A percentile compares a stretch with the other conserved stretches of the same genome.
These are phyloP conservation scores for Daphoenositta chrysoptera DNA, from an alignment of 2,113 vertebrate genomes.

Conservation along the genomic window DNA sequence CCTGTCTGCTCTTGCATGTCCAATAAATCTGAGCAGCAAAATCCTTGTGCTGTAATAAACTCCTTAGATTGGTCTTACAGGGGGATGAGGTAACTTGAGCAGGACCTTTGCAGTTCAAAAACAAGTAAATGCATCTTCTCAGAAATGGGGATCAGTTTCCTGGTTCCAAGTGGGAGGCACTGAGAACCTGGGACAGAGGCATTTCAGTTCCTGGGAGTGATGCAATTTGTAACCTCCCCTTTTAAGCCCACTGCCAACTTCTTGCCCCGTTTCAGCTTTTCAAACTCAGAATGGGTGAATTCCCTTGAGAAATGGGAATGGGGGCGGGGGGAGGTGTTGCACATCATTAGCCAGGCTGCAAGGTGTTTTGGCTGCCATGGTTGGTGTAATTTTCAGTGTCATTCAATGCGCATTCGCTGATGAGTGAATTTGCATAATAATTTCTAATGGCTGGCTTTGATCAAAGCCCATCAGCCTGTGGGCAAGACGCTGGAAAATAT, in stretches of 20 bases:
- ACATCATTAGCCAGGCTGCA: background rate
- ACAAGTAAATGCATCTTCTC: background rate
- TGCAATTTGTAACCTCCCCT: background rate
- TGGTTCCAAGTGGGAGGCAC: background rate
- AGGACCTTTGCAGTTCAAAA: background rate
- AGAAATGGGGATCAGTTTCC: background rate
- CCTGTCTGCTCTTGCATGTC: conserved; percentile 6
- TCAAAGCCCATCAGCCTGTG: background rate
- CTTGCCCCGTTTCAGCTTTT: background rate
- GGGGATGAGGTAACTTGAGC: background rate
- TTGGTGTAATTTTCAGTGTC: background rate
- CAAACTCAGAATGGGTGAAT: background rate
- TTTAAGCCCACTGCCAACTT: background rate
- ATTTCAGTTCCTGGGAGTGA: background rate
- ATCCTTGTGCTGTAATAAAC: background rate
- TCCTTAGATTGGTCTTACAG: background rate
- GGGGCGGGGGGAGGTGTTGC: background rate
- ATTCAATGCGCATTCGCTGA: background rate
- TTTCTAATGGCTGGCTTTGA: background rate
- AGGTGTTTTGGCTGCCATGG: background rate
- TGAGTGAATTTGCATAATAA: background rate
- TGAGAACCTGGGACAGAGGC: background rate
- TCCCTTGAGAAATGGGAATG: background rate
- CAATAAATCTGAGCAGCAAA: background rate
- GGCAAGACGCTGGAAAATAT: background rate